phyloP scores from a whole-genome alignment of 2,888 invertebrate species.

The Metallyticus violacea region DNA sequence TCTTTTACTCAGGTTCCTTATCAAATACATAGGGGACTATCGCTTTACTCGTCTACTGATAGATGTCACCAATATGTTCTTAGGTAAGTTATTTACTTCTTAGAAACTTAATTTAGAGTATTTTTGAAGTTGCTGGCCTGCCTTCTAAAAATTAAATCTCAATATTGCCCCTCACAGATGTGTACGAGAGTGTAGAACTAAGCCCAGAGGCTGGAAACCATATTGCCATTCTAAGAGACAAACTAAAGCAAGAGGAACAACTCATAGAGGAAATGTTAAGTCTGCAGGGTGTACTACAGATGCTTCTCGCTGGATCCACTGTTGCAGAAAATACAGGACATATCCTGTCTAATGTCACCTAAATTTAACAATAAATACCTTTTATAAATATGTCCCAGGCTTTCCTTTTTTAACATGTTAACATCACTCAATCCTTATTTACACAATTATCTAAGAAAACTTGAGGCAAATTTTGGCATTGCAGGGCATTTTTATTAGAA shows the following conservation, averaged over 20 bases:
- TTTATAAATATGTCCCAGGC: background rate
- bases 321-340: slow-evolving; percentile 32
- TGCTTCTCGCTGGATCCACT: slow-evolving; percentile 58
- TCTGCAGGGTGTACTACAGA: slow-evolving; percentile 67
- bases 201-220: slow-evolving; percentile 60
- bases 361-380: background rate
- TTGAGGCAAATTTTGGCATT: no score
- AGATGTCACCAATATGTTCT: slow-evolving; percentile 69
- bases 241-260: slow-evolving; percentile 65
- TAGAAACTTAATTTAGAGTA: background rate
- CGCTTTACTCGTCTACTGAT: slow-evolving; percentile 71
- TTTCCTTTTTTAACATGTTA: no score
- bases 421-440: no score
- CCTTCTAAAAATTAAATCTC: no score
- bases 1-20: slow-evolving; percentile 72
- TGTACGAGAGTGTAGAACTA: slow-evolving; percentile 64
- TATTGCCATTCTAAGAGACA: slow-evolving; percentile 58
- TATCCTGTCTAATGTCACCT: background rate
- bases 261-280: slow-evolving; percentile 62
- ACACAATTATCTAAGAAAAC: no score
- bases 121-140: no score
- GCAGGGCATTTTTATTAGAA: no score
- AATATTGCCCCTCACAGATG: slow-evolving; percentile 46
- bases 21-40: slow-evolving; percentile 66
- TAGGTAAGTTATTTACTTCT: slow-evolving; percentile 53